Conservation (phyloP, 2,888 invertebrate species). For the Drosophila bunnanda region DNA sequence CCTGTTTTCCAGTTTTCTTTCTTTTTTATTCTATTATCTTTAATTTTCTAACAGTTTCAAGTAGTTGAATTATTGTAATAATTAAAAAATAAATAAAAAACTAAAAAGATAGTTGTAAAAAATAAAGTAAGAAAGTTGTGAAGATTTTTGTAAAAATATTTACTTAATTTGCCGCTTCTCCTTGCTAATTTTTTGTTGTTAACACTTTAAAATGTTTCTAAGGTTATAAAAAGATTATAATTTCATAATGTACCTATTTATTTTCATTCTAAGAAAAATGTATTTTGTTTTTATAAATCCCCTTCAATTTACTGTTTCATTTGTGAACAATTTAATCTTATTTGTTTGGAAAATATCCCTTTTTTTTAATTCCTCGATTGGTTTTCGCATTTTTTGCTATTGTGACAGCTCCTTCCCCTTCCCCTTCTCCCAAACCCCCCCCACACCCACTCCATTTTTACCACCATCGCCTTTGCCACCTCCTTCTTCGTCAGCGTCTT, state of each 20-base stretch:
- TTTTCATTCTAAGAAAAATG: too few species aligned
- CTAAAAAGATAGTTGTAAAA: background rate
- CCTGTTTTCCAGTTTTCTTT: background rate
- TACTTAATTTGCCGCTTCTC: background rate
- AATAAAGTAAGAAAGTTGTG: background rate
- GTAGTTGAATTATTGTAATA: background rate
- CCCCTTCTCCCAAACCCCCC: too few species aligned
- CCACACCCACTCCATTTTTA: conserved; percentile 2
- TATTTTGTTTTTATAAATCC: too few species aligned
- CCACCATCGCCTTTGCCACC: conserved; percentile 6
- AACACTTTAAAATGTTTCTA: too few species aligned
- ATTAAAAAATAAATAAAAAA: background rate
- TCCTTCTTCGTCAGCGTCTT: conserved; percentile 23
- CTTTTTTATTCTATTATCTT: background rate
- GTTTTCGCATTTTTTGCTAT: conserved; percentile 7
- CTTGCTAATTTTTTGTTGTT: too few species aligned
- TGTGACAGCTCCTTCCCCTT: conserved; percentile 2
- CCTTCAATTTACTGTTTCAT: background rate
- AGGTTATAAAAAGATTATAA: too few species aligned
- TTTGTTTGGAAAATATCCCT: background rate
- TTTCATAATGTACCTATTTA: too few species aligned
- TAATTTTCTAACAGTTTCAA: too few species aligned
- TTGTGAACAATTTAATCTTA: background rate
- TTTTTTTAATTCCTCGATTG: conserved; percentile 10
- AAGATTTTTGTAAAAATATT: background rate